Base-by-base conservation (phyloP, 2,797 vertebrate species). In the Sebastes vulpes region DNA sequence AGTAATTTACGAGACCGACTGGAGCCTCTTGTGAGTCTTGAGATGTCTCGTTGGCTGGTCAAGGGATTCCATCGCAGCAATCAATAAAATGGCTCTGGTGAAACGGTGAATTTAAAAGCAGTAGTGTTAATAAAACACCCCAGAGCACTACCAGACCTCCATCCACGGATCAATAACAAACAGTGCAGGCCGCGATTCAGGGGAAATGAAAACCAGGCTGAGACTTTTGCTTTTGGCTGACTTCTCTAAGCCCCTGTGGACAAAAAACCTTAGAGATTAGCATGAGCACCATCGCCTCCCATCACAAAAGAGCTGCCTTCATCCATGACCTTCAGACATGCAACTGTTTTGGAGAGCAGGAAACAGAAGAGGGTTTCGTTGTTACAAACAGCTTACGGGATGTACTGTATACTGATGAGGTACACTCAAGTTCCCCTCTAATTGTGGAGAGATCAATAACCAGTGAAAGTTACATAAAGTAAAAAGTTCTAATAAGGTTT, bases 251-350 rank as follows among this genome's bases (percentile, higher is more conserved):
- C 23, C 60, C 53, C 23, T 29, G 23, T 46, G 65, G 11, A 80
- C 65, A 54, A 61, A 82, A 79, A 79, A 29, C 46, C 56, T 76
- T 8, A 64, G 46, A 66, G 54, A 68, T 58, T 64, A 59, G 63
- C 61, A 75, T 28, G 60, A 75, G 57, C 35, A 20, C 50, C 61
- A 53, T 38, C 11, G 3, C 48, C 25, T 82, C 66, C 48, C 65
- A 16, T 82, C 75, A 74, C 23, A 67, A 56, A 32, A 32, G 46
- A 61, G 31, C 64, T 54, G 26, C 58, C 54, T 31, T 77, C 25
- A 42, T 70, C 54, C 3, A 20, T 66, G 84, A 87, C 78, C 76
- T 82, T 75, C 69, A 75, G 60, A 73, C 59, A 60, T 50, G 54
- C 42, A 2, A 28, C 20, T 66, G 57, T 73, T 72, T 68, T 66